phyloP scores from a whole-genome alignment of 2,888 invertebrate species.

The Cheilosia grossa region DNA sequence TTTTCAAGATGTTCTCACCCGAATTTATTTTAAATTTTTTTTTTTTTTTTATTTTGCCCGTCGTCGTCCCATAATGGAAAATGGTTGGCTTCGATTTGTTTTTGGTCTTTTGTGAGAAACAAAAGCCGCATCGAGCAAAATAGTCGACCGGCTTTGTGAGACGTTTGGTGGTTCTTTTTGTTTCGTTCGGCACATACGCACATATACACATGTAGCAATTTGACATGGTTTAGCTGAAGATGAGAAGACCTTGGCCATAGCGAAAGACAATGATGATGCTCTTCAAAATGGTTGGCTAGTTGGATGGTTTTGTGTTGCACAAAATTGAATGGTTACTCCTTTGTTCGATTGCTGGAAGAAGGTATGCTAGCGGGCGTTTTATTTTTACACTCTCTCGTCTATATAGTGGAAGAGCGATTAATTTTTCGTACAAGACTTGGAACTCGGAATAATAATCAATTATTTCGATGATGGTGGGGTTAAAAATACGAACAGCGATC shows the following conservation, averaged over 20 bases:
- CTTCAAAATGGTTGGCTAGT: conserved; percentile 51
- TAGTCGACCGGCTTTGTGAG: conserved; percentile 62
- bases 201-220: conserved; percentile 33
- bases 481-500: too few species aligned
- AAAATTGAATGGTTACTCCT: not conserved
- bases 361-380: not conserved
- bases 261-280: conserved; percentile 40
- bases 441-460: too few species aligned
- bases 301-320: conserved; percentile 22
- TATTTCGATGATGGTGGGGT: too few species aligned
- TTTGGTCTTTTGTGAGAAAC: conserved; percentile 57
- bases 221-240: conserved; percentile 44
- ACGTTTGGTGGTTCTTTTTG: conserved; percentile 38
- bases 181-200: conserved; percentile 17
- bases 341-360: conserved; percentile 1
- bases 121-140: conserved; percentile 48
- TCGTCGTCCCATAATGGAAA: conserved; percentile 35
- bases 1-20: conserved; percentile 82
- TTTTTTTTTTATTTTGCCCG: conserved; percentile 23
- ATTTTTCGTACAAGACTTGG: too few species aligned
- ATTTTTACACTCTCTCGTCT: not conserved
- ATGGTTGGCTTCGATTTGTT: conserved; percentile 58
- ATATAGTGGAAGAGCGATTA: too few species aligned
- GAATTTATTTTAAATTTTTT: conserved; percentile 21
- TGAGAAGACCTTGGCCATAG: conserved; percentile 38